A percentile compares a stretch with the other conserved stretches of the same genome.
These are phyloP conservation scores for Myotis planiceps DNA, from an alignment of 2,797 vertebrate genomes.

Conservation along the genomic window DNA sequence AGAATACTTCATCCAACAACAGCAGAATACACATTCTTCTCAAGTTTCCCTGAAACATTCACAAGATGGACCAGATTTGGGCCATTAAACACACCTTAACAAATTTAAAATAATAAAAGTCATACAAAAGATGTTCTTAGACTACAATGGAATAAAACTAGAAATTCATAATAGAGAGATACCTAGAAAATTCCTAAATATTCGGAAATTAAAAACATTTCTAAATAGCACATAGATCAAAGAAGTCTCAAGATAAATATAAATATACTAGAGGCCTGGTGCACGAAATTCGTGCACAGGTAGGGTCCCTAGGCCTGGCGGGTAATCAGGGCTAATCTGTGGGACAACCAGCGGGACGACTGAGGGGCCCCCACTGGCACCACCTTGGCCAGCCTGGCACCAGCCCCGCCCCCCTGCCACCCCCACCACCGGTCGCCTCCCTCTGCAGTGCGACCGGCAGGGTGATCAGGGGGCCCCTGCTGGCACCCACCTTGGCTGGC, in stretches of 20 bases:
- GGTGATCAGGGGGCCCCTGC: too few relatives aligned
- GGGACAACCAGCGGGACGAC: too few relatives aligned
- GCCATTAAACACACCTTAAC: neutral
- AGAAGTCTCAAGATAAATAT: neutral
- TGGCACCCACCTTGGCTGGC: too few relatives aligned
- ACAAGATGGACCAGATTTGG: neutral
- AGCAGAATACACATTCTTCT: neutral
- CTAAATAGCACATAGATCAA: neutral
- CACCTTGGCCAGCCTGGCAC: too few relatives aligned
- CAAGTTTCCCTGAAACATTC: neutral
- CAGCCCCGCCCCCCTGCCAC: too few relatives aligned
- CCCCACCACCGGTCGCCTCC: fast-evolving
- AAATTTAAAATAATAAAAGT: neutral
- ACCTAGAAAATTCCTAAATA: neutral
- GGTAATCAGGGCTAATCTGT: too few relatives aligned
- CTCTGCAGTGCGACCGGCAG: too few relatives aligned
- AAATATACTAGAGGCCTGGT: too few relatives aligned
- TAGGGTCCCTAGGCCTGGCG: too few relatives aligned
- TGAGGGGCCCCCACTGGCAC: too few relatives aligned
- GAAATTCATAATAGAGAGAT: neutral
- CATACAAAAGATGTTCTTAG: neutral
- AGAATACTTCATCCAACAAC: neutral
- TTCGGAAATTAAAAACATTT: neutral
- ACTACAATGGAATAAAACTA: neutral
- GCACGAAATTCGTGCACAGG: too few relatives aligned